Percentiles rank a stretch among this genome's conserved stretches.
Evolutionary conservation across 2,888 invertebrate genomes (phyloP).

Genomic region (Trissoscelio sp.): DNA sequence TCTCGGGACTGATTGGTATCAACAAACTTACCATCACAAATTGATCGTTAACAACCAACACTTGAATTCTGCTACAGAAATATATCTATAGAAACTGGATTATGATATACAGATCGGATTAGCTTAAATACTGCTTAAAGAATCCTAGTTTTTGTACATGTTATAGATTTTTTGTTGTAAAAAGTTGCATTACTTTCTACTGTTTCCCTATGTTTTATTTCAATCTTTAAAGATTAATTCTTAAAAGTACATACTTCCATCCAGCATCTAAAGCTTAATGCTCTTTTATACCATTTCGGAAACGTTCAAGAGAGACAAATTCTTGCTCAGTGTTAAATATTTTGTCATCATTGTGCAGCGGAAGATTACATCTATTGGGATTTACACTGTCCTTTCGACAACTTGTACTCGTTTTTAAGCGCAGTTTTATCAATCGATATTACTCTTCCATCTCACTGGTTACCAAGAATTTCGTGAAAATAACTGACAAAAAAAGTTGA

Average conservation of each 20-base stretch:
- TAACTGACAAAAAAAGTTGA: constrained; percentile 6
- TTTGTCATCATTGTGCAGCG: constrained; percentile 2
- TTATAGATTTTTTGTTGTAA: no score
- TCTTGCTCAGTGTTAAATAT: constrained; percentile 12
- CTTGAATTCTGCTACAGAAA: no score
- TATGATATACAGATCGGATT: no score
- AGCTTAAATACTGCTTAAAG: no score
- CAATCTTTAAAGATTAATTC: background rate
- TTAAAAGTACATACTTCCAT: background rate
- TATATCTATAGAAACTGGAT: no score
- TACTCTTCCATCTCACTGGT: background rate
- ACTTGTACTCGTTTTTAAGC: constrained; percentile 23
- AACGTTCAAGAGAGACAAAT: constrained; percentile 2
- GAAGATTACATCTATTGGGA: constrained; percentile 14
- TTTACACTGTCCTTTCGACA: constrained; percentile 7
- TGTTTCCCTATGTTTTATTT: constrained; percentile 5
- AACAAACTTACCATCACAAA: constrained; percentile 13
- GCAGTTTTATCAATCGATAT: constrained; percentile 23
- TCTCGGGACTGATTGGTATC: constrained; percentile 15
- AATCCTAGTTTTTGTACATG: no score
- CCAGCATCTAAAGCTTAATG: background rate
- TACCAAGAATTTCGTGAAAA: constrained; percentile 1
- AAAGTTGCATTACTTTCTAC: no score
- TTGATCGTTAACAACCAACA: background rate
- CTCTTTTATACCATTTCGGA: background rate